Evolutionary conservation across 1,140 invertebrate species (phyloP).

Genomic region (Chironomus striatipennis): DNA sequence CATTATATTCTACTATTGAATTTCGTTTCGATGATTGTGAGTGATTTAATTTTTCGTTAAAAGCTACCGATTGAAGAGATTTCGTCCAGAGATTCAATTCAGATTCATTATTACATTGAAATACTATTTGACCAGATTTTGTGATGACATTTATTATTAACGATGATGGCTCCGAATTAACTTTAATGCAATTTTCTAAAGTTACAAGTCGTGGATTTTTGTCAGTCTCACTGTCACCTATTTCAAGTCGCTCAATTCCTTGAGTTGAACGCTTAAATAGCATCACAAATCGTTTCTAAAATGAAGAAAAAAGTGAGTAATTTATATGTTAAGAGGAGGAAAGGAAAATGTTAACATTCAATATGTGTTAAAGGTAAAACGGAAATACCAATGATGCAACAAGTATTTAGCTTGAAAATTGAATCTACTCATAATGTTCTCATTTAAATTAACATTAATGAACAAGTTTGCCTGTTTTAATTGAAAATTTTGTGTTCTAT

Average conservation of each 20-base stretch:
- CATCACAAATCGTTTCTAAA: conserved; percentile 67
- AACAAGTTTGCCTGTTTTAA: neutral
- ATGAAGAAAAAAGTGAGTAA: conserved; percentile 36
- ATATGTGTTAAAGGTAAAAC: neutral
- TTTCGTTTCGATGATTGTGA: conserved; percentile 27
- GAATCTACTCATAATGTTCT: neutral
- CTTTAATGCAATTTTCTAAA: conserved; percentile 77
- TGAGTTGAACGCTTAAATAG: conserved; percentile 71
- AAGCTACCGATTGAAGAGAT: conserved; percentile 72
- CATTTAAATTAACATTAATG: neutral
- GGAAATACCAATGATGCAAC: conserved; percentile 13
- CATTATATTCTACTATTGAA: conserved; percentile 73
- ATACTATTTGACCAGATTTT: conserved; percentile 59
- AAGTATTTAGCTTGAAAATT: neutral
- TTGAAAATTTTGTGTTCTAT: neutral
- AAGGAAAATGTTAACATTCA: neutral
- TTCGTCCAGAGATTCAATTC: conserved; percentile 67
- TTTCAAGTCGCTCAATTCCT: conserved; percentile 72
- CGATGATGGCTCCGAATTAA: conserved; percentile 53
- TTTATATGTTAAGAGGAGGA: no score
- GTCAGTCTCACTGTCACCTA: conserved; percentile 66
- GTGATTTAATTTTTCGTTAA: conserved; percentile 50
- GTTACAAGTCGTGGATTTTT: conserved; percentile 67
- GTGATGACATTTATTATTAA: conserved; percentile 59
- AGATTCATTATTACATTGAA: conserved; percentile 58